Evolutionary conservation across 1,140 invertebrate genomes (phyloP), one percentile per base, ranked within the genome.

Genomic region (Spodoptera frugiperda): DNA sequence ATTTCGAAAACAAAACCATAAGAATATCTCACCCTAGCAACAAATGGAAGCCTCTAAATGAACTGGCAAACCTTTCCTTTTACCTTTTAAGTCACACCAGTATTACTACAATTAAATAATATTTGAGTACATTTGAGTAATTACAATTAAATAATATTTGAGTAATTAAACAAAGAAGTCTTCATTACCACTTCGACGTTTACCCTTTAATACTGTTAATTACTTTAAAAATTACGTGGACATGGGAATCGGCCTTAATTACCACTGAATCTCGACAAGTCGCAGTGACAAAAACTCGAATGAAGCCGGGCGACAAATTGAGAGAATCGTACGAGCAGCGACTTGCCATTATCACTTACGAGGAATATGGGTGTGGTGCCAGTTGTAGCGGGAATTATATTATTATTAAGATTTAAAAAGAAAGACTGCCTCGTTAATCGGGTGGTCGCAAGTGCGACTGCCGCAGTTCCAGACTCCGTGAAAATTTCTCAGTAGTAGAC

Each of bases 221-320:
- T 73, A 67, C 10, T 15, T 11, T 54, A 53, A 75, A 75, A 75
- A 75, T 63, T 65, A 75, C 57, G 8, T 65, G 63, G 57, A 79
- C 48, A 49, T 49, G 67, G 67, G 72, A 79, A 76, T 65, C 51
- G 39, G 72, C 21, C 73, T 57, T 79, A 79, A 79, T 76, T 82
- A 65, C 80, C 61, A 80, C 61, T 83, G 85, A 85, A 86, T 87
- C 77, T 82, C 78, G 78, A 83, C 86, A 83, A 85, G 83, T 84
- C 61, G 79, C 80, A 49, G 63, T n/a, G 63, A 67, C 44, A 67
- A 67, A 67, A 67, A 67, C n/a, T 67, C 63, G 63, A 15, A 15
- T 63, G 63, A 90, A 87, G 48, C 63, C 39, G 67, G 53, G 79
- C 81, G 82, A 88, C 84, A 89, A 91, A 90, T 87, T 89, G 87